Conservation (phyloP, 2,797 vertebrate species). For the Cossypha caffra region DNA sequence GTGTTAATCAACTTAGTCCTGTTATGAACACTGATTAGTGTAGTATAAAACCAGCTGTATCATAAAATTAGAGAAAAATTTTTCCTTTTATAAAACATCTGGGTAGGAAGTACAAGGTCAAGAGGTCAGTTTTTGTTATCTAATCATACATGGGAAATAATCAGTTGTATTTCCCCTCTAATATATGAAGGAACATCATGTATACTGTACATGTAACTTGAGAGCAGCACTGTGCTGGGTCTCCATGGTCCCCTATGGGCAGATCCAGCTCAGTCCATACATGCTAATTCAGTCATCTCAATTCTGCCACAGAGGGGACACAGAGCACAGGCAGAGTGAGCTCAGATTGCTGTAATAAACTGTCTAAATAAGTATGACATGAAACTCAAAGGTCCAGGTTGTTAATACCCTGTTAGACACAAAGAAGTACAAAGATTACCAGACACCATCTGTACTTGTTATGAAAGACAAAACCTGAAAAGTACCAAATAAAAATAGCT, state of each 20-base stretch:
- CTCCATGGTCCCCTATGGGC: background rate
- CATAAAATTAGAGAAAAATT: background rate
- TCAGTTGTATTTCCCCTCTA: background rate
- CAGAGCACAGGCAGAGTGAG: background rate
- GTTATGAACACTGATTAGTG: background rate
- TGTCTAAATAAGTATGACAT: background rate
- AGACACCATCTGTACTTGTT: background rate
- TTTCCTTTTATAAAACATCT: background rate
- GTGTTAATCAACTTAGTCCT: background rate
- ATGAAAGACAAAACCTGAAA: background rate
- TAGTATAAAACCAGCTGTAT: background rate
- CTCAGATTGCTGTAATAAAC: background rate
- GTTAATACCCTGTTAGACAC: background rate
- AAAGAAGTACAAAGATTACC: background rate
- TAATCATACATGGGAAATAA: background rate
- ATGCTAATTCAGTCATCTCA: background rate
- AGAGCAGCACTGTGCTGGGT: background rate
- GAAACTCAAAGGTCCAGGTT: background rate
- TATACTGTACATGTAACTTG: background rate
- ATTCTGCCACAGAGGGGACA: background rate
- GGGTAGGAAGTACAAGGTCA: background rate
- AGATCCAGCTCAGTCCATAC: background rate
- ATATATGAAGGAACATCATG: fast-evolving
- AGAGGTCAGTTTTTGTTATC: background rate
- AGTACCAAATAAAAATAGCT: background rate